Conservation (phyloP, 2,888 invertebrate genomes). For the Glyphotaelius pellucidus region DNA sequence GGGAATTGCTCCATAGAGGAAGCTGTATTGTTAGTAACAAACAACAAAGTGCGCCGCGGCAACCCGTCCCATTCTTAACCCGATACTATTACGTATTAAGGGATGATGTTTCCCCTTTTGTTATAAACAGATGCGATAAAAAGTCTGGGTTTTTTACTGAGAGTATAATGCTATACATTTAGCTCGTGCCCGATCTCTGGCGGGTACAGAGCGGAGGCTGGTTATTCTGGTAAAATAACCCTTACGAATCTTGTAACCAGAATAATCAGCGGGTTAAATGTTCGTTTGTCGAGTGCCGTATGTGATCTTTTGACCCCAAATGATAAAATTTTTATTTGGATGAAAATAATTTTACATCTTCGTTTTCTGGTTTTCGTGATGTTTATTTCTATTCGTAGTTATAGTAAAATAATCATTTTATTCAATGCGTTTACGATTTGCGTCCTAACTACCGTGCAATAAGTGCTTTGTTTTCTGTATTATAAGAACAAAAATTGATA, state of each 20-base stretch:
- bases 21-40: constrained; percentile 45
- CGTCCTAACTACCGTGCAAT: neutral
- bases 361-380: neutral
- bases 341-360: neutral
- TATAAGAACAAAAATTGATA: too few relatives aligned
- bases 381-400: neutral
- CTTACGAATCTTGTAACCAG: constrained; percentile 38
- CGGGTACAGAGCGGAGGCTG: constrained; percentile 45
- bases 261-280: constrained; percentile 35
- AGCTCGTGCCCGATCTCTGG: constrained; percentile 49
- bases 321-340: neutral
- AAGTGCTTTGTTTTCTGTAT: too few relatives aligned
- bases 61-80: constrained; percentile 55
- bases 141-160: constrained; percentile 42
- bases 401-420: neutral
- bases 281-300: neutral
- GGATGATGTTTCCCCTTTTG: constrained; percentile 46
- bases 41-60: constrained; percentile 38
- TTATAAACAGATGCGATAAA: constrained; percentile 49
- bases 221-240: constrained; percentile 31
- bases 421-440: neutral
- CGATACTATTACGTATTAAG: constrained; percentile 39
- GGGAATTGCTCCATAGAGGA: constrained; percentile 42
- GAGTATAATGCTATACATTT: constrained; percentile 39
- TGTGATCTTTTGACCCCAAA: constrained; percentile 13